Evolutionary conservation across 2,113 vertebrate species (phyloP).

Genomic region (Catharus fuscescens): DNA sequence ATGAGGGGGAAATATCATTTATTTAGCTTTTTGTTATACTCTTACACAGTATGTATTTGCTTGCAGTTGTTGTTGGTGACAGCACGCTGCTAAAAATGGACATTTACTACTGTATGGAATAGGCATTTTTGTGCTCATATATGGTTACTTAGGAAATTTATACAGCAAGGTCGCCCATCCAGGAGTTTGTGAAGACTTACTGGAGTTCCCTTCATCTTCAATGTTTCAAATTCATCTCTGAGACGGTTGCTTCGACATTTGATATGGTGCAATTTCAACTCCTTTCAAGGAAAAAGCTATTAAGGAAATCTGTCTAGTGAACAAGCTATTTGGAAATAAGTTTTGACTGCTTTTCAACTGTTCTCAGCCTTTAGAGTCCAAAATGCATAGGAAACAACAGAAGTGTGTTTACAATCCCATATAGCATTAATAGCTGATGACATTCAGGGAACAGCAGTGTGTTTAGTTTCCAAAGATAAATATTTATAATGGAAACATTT

Average conservation of each 20-base stretch:
- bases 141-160: background rate
- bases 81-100: background rate
- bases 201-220: background rate
- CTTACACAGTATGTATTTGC: background rate
- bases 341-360: conserved; percentile 44
- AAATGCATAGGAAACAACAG: background rate
- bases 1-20: background rate
- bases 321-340: conserved; percentile 8
- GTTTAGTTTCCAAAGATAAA: background rate
- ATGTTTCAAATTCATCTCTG: conserved; percentile 3
- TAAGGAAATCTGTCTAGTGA: conserved; percentile 9
- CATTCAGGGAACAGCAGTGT: conserved; percentile 2
- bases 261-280: conserved; percentile 28
- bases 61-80: background rate
- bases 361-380: background rate
- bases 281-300: conserved; percentile 10
- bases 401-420: conserved; percentile 6
- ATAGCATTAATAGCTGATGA: conserved; percentile 36
- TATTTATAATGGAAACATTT: conserved; percentile 27
- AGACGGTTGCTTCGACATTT: background rate
- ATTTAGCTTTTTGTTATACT: background rate
- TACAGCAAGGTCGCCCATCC: background rate
- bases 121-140: background rate
- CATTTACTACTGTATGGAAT: background rate
- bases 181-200: background rate